Percentiles rank a stretch among this genome's conserved stretches.
These are phyloP conservation scores for Apamea crenata DNA, from an alignment of 2,888 invertebrate species.

Conservation along the genomic window DNA sequence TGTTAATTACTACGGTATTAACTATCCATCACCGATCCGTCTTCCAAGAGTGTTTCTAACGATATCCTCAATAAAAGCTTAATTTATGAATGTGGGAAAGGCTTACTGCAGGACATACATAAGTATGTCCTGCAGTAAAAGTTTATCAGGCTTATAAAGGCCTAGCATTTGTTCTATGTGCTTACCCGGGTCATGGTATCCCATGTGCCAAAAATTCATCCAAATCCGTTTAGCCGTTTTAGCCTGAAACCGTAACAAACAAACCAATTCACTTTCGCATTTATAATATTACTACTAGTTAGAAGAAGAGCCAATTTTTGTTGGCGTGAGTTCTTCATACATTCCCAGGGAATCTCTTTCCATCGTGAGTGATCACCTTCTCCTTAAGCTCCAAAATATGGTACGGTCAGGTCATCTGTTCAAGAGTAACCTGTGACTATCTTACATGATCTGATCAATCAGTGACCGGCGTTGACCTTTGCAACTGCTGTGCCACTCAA, in stretches of 20 bases:
- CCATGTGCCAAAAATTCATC: neutral
- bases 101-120: too few species aligned
- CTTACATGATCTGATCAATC: constrained; percentile 30
- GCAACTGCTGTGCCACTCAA: constrained; percentile 47
- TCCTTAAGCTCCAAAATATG: neutral
- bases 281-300: neutral
- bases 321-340: neutral
- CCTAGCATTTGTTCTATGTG: neutral
- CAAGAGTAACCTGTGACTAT: constrained; percentile 19
- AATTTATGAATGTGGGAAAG: neutral
- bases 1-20: neutral
- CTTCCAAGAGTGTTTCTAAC: neutral
- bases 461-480: constrained; percentile 51
- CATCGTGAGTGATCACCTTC: neutral
- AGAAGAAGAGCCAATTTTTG: too few species aligned
- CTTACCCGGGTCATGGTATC: neutral
- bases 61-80: neutral
- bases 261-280: neutral
- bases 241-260: neutral
- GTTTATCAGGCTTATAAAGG: neutral
- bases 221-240: neutral
- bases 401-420: constrained; percentile 11
- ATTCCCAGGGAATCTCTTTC: neutral
- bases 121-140: neutral
- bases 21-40: neutral